Base-by-base conservation (phyloP, 2,888 invertebrate species). In the Lasioglossum oenotherae region DNA sequence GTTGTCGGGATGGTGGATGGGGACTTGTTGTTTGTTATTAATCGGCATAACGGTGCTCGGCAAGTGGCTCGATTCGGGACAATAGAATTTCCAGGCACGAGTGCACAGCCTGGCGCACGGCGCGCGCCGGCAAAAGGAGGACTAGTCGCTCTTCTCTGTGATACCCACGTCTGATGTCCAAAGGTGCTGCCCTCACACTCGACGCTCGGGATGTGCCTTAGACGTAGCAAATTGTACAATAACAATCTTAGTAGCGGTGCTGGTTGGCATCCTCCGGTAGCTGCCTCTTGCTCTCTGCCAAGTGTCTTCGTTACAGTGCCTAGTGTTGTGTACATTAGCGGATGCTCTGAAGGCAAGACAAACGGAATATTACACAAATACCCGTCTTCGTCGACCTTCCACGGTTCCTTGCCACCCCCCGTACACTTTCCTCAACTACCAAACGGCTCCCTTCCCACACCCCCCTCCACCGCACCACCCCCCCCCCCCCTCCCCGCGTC, bases 351-450 rank as follows among this genome's bases (percentile, higher is more conserved):
- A 95, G 94, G 92, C 94, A 95, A 95, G 95, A 95, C 95, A 95
- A 95, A 95, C 95, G 95, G 95, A 95, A 95, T 95, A 95, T 95
- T 95, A 94, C 94, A 94, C 95, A 95, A 95, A 95, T 95, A 95
- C 93, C 92, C 93, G 88, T 90, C 88, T 88, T 87, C 87, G 82
- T 81, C 90, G 86, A 87, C 82, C 84, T 86, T 86, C 84, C 87
- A 85, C 78, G 78, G 81, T 81, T 86, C 87, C 88, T 78, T 81
- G 76, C 87, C 80, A 78, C 74, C 73, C 78, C 78, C 78, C 81
- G 23, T 74, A 80, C 84, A 84, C 84, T 88, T 87, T 89, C 79
- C 87, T 74, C 84, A 81, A 82, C 89, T 84, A 82, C 81, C 82
- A 81, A 87, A 85, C 89, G 53, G 53, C 69, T 64, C 80, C 46